Conservation (phyloP, 2,888 invertebrate species). For the Unio delphinus region DNA sequence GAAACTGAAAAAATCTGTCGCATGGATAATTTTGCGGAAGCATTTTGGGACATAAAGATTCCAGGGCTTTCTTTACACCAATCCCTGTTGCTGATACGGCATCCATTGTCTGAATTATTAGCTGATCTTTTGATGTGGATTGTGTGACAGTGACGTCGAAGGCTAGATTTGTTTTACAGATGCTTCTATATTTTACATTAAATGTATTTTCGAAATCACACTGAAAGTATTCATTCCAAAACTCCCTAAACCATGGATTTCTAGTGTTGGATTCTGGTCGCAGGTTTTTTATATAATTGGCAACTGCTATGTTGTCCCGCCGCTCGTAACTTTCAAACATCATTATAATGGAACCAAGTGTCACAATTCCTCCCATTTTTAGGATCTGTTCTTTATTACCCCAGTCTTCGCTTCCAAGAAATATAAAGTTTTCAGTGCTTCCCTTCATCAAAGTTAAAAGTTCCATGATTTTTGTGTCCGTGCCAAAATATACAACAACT, state of each 20-base stretch:
- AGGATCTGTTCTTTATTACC: constrained; percentile 44
- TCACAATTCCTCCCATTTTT: constrained; percentile 28
- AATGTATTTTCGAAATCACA: constrained; percentile 54
- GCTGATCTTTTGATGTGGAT: constrained; percentile 39
- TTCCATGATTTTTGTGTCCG: constrained; percentile 41
- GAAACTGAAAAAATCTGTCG: constrained; percentile 21
- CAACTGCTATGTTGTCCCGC: constrained; percentile 18
- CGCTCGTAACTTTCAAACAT: constrained; percentile 32
- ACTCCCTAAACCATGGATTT: constrained; percentile 60
- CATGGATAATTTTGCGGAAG: constrained; percentile 38
- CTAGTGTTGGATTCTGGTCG: constrained; percentile 23
- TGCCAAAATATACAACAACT: constrained; percentile 63
- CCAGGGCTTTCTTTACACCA: constrained; percentile 41
- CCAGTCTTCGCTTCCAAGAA: constrained; percentile 61
- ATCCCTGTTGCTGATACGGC: constrained; percentile 53
- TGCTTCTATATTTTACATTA: constrained; percentile 29
- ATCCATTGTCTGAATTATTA: constrained; percentile 53
- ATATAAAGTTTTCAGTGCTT: constrained; percentile 39
- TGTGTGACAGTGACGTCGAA: constrained; percentile 24
- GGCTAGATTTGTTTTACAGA: constrained; percentile 22
- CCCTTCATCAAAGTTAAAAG: constrained; percentile 42
- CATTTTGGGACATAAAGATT: constrained; percentile 38
- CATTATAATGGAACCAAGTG: constrained; percentile 50
- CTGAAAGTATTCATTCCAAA: constrained; percentile 54
- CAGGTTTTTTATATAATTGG: constrained; percentile 16